Percentiles rank a stretch among this genome's conserved stretches.
Evolutionary conservation across 2,797 vertebrate genomes (phyloP).

Genomic region (Cyclura pinguis): DNA sequence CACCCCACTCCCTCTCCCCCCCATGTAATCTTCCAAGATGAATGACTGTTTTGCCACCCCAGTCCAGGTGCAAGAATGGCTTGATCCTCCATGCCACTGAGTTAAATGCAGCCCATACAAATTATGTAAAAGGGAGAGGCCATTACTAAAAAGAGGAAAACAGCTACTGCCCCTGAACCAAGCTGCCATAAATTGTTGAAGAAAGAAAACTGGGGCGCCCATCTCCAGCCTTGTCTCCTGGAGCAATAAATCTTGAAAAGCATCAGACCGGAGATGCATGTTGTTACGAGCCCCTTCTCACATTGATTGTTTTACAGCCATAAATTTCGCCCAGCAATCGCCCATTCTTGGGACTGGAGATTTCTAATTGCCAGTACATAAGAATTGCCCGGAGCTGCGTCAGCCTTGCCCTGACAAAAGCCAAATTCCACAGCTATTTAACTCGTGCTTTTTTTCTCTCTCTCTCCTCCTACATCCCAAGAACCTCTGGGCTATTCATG

Average conservation of each 20-base stretch:
- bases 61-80: not conserved
- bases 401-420: not conserved
- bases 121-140: fast-evolving
- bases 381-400: not conserved
- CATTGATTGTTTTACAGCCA: not conserved
- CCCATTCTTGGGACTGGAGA: not conserved
- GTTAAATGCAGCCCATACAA: fast-evolving
- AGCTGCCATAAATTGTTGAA: not conserved
- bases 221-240: fast-evolving
- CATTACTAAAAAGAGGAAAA: not conserved
- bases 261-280: conserved; percentile 16
- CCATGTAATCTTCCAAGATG: not conserved
- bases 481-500: too few species aligned
- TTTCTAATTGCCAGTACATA: not conserved
- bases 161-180: not conserved
- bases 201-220: fast-evolving
- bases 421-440: not conserved
- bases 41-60: fast-evolving
- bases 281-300: not conserved
- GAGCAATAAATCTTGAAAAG: conserved; percentile 36
- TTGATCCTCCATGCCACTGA: fast-evolving
- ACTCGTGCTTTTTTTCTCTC: not conserved
- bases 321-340: not conserved
- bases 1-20: not conserved
- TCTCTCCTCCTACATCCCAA: not conserved